A percentile compares a stretch with the other conserved stretches of the same genome.
phyloP scores from a whole-genome alignment of 2,113 vertebrate species.

The Festucalex cinctus region DNA sequence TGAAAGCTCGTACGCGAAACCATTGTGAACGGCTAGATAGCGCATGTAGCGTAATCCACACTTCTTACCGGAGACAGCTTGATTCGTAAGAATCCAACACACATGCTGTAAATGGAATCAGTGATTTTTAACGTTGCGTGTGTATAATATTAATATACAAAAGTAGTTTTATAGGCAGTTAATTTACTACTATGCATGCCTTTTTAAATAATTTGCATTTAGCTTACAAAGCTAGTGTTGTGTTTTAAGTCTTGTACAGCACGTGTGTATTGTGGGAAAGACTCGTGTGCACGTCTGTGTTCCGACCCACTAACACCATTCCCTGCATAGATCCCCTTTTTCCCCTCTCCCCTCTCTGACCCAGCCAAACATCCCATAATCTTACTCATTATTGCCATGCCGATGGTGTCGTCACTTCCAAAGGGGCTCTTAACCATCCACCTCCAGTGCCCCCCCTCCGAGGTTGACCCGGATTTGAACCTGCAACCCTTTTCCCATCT shows the following conservation, averaged over 20 bases:
- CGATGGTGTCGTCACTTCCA: constrained; percentile 54
- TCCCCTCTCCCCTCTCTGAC: constrained; percentile 46
- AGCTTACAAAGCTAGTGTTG: not conserved
- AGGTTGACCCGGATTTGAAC: constrained; percentile 69
- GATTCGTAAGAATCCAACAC: not conserved
- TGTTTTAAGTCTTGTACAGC: constrained; percentile 5
- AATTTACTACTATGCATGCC: not conserved
- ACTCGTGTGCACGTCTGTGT: constrained; percentile 22
- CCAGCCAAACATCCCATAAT: constrained; percentile 60
- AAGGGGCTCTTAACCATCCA: constrained; percentile 40
- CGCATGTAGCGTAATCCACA: not conserved
- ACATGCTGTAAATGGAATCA: not conserved
- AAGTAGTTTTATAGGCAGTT: not conserved
- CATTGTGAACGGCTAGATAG: not conserved
- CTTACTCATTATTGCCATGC: constrained; percentile 65
- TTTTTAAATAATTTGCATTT: not conserved
- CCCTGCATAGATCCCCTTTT: constrained; percentile 17
- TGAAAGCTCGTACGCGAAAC: not conserved
- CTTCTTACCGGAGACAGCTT: not conserved
- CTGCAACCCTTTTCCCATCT: constrained; percentile 58
- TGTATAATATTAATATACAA: not conserved
- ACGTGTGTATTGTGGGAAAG: constrained; percentile 51
- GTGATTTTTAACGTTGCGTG: not conserved
- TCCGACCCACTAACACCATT: constrained; percentile 27
- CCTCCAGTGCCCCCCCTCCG: constrained; percentile 54